These are phyloP conservation scores for Anabacerthia variegaticeps DNA, from an alignment of 2,797 vertebrate species.

Conservation along the genomic window DNA sequence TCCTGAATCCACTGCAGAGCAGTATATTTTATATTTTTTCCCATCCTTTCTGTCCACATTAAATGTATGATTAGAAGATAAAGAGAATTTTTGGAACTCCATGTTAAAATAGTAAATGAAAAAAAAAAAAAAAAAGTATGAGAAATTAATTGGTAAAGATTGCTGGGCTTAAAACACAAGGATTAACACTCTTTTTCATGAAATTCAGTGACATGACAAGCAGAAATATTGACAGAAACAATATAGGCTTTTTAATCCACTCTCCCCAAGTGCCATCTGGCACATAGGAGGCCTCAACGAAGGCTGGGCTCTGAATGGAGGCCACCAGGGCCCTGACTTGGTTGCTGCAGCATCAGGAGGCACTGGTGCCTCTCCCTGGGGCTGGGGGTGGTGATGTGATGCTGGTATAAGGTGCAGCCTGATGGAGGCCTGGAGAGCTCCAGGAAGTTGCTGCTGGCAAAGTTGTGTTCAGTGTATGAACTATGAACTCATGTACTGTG, in stretches of 20 bases:
- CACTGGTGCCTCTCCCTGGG: fast-evolving
- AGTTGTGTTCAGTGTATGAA: not conserved
- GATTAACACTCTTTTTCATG: not conserved
- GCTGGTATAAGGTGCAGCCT: not conserved
- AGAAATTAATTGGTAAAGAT: not conserved
- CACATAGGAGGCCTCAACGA: fast-evolving
- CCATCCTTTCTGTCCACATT: not conserved
- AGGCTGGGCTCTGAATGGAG: not conserved
- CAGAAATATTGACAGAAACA: not conserved
- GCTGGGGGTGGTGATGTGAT: not conserved
- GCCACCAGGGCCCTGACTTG: fast-evolving
- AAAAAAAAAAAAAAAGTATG: not conserved
- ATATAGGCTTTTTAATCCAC: fast-evolving
- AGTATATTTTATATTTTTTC: not conserved
- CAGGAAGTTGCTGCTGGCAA: not conserved
- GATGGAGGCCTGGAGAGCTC: fast-evolving
- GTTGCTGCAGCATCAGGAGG: not conserved
- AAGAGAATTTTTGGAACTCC: not conserved
- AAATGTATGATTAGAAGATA: not conserved
- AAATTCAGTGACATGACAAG: not conserved
- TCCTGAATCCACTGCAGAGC: not conserved
- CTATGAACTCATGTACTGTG: fast-evolving
- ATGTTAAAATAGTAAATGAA: not conserved
- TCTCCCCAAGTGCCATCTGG: not conserved
- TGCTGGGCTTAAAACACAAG: not conserved